Conservation (phyloP, 2,888 invertebrate genomes). For the Lasioglossum leucozonium region DNA sequence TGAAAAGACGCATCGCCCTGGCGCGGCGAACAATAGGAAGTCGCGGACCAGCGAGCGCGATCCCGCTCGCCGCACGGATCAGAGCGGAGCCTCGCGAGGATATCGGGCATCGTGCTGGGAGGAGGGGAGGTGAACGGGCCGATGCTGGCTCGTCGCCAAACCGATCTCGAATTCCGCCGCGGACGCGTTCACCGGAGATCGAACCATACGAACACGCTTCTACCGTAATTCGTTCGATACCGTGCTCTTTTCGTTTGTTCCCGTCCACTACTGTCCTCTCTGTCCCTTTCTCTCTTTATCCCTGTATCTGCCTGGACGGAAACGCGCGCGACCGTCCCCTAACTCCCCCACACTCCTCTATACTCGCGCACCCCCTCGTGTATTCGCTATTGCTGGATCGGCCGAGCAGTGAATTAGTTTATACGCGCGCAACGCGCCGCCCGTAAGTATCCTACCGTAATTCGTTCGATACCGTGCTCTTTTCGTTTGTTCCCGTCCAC, state of each 20-base stretch:
- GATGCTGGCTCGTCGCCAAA: slow-evolving; percentile 62
- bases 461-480: slow-evolving; percentile 40
- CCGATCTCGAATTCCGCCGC: slow-evolving; percentile 62
- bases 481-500: slow-evolving; percentile 15
- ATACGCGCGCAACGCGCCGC: not conserved
- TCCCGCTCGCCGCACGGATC: not conserved
- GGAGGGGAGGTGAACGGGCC: not conserved
- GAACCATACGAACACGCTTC: slow-evolving; percentile 42
- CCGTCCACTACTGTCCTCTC: not conserved
- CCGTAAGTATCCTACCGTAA: slow-evolving; percentile 36
- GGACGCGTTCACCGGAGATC: slow-evolving; percentile 37
- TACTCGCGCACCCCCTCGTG: not conserved
- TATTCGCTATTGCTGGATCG: not conserved
- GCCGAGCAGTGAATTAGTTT: not conserved
- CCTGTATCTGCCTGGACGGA: not conserved
- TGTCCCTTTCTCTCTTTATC: not conserved
- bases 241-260: slow-evolving; percentile 25
- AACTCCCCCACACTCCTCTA: not conserved
- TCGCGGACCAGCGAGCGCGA: slow-evolving; percentile 31
- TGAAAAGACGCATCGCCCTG: slow-evolving; percentile 60
- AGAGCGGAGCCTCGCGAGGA: not conserved
- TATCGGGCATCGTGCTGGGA: not conserved
- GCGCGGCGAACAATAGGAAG: slow-evolving; percentile 54
- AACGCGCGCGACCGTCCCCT: not conserved
- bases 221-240: slow-evolving; percentile 48